Percentiles rank a stretch among this genome's conserved stretches.
Conservation (phyloP, 1,140 invertebrate species). For the Leptonema lineaticorne region DNA sequence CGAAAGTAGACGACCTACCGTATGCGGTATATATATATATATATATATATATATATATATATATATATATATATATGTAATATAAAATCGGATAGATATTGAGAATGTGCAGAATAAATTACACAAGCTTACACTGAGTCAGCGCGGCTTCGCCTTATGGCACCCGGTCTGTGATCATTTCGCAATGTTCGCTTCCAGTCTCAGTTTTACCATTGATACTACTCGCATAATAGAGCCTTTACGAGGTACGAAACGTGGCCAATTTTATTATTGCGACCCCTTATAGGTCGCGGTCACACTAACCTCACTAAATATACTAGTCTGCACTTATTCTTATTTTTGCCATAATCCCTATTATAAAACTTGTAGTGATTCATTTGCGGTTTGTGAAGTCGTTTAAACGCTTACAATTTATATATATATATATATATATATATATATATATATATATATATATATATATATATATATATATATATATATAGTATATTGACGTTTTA, state of each 20-base stretch:
- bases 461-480: too few relatives aligned
- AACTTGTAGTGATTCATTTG: background rate
- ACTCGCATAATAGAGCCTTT: background rate
- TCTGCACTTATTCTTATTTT: background rate
- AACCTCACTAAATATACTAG: background rate
- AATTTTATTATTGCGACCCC: background rate
- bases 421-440: too few relatives aligned
- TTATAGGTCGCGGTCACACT: background rate
- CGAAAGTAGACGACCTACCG: too few relatives aligned
- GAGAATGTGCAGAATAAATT: background rate
- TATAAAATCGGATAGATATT: too few relatives aligned
- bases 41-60: too few relatives aligned
- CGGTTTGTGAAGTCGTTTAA: background rate
- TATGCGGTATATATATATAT: too few relatives aligned
- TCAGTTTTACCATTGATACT: background rate
- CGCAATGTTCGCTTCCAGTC: background rate
- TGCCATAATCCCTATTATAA: background rate
- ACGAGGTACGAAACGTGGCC: background rate
- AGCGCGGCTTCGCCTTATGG: background rate
- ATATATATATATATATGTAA: too few relatives aligned
- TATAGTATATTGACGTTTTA: too few relatives aligned
- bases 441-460: too few relatives aligned
- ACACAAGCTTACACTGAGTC: background rate
- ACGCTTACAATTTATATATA: background rate
- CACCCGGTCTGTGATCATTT: background rate